phyloP scores from a whole-genome alignment of 2,113 vertebrate species.

The Petroica traversi region DNA sequence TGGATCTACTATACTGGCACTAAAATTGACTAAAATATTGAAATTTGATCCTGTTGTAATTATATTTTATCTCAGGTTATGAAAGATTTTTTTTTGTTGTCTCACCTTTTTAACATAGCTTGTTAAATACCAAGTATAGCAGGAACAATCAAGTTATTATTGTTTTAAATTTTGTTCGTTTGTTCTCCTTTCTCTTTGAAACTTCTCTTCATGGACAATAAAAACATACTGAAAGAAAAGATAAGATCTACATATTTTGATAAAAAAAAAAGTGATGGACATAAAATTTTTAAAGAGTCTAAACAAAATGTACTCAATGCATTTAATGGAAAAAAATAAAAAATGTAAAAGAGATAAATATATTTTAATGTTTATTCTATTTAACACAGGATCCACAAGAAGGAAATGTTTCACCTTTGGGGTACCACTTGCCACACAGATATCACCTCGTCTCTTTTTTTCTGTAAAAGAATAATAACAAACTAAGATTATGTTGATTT shows the following conservation, averaged over 20 bases:
- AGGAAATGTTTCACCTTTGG: not conserved
- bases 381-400: not conserved
- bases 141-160: not conserved
- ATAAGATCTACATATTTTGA: not conserved
- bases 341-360: not conserved
- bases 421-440: not conserved
- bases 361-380: not conserved
- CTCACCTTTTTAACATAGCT: not conserved
- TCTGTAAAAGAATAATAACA: no score
- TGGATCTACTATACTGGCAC: not conserved
- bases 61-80: not conserved
- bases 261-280: not conserved
- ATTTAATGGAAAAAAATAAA: not conserved
- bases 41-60: not conserved
- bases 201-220: not conserved
- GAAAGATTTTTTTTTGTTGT: not conserved
- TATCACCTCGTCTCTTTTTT: no score
- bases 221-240: not conserved
- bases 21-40: not conserved
- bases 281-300: not conserved
- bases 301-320: not conserved
- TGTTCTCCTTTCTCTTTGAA: not conserved
- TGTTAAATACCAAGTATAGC: not conserved
- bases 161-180: not conserved
- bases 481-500: no score